phyloP scores from a whole-genome alignment of 2,888 invertebrate species.

The Maniola hyperantus region DNA sequence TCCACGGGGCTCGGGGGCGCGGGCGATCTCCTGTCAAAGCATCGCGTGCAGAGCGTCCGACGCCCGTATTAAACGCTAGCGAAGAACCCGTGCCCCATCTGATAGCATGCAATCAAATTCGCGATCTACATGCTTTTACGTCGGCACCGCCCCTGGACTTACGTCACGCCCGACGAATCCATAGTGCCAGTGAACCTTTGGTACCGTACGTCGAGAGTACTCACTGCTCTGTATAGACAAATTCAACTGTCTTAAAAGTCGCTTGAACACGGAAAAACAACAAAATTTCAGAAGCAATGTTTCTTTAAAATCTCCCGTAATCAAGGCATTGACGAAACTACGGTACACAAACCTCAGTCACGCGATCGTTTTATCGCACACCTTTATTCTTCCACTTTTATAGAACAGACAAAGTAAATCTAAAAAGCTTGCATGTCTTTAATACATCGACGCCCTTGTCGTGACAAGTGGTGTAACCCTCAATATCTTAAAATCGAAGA shows the following conservation, averaged over 20 bases:
- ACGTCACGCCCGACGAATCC: slow-evolving; percentile 74
- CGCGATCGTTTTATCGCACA: slow-evolving; percentile 80
- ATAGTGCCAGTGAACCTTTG: slow-evolving; percentile 75
- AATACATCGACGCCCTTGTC: slow-evolving; percentile 71
- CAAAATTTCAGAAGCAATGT: slow-evolving; percentile 6
- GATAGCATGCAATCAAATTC: slow-evolving; percentile 82
- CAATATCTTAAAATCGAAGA: slow-evolving; percentile 55
- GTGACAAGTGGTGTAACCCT: slow-evolving; percentile 73
- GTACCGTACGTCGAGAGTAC: slow-evolving; percentile 53
- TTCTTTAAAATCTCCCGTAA: slow-evolving; percentile 49
- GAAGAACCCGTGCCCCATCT: slow-evolving; percentile 80
- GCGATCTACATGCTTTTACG: slow-evolving; percentile 81
- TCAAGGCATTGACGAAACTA: slow-evolving; percentile 73
- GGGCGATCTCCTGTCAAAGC: slow-evolving; percentile 79
- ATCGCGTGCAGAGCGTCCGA: slow-evolving; percentile 76
- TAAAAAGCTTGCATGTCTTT: slow-evolving; percentile 79
- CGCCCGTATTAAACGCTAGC: slow-evolving; percentile 80
- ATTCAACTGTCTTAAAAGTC: neutral
- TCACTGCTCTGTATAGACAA: neutral
- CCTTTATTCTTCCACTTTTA: slow-evolving; percentile 73
- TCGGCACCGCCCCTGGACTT: slow-evolving; percentile 77
- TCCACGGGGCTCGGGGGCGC: slow-evolving; percentile 67
- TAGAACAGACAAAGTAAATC: slow-evolving; percentile 72
- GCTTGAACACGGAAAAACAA: neutral
- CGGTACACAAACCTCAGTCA: slow-evolving; percentile 65